Conservation (phyloP, 2,797 vertebrate species). For the Lutra lutra region DNA sequence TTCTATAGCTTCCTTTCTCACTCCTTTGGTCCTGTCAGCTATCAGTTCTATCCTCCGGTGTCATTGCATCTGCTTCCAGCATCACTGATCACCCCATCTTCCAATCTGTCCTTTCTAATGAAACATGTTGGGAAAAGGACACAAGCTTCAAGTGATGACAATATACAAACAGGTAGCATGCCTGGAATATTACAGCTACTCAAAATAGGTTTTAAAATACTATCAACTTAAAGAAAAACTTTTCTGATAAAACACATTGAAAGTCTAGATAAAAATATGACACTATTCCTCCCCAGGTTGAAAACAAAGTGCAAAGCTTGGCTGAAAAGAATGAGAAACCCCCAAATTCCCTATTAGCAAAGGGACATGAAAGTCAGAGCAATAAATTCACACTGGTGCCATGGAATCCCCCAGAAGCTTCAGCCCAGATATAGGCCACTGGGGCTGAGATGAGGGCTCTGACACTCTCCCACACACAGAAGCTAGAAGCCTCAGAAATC, state of each 20-base stretch:
- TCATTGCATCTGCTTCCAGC: not conserved
- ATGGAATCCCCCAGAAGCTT: not conserved
- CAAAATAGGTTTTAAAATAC: constrained; percentile 30
- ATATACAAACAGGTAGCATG: not conserved
- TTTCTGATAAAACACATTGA: not conserved
- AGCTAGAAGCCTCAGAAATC: not conserved
- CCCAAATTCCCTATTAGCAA: not conserved
- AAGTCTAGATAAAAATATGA: not conserved
- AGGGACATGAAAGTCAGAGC: not conserved
- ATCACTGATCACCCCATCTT: not conserved
- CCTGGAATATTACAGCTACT: not conserved
- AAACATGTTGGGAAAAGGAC: not conserved
- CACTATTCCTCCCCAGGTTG: not conserved
- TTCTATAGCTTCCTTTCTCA: not conserved
- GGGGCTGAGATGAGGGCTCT: not conserved
- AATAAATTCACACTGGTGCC: not conserved
- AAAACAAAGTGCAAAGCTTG: not conserved
- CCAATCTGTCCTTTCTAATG: constrained; percentile 25
- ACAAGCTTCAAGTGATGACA: not conserved
- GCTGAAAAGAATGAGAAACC: not conserved
- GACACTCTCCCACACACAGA: not conserved
- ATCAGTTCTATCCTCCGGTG: not conserved
- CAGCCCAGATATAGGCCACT: not conserved
- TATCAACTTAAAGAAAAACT: constrained; percentile 27
- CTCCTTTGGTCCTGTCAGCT: not conserved